A percentile compares a stretch with the other conserved stretches of the same genome.
Evolutionary conservation across 2,888 invertebrate species (phyloP).

Genomic region (Trichogramma evanescens): DNA sequence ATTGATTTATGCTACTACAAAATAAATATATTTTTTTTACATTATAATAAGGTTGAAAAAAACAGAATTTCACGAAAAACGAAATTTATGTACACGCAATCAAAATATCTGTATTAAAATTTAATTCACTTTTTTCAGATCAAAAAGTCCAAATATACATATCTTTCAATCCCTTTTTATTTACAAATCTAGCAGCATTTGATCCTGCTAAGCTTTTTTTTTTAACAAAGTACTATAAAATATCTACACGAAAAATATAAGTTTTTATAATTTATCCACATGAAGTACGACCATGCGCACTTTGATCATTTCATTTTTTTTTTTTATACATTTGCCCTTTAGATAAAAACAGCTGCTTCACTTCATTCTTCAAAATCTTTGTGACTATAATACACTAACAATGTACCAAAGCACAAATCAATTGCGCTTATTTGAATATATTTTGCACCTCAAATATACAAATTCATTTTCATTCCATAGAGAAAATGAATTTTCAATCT

Average conservation of each 20-base stretch:
- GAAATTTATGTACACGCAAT: slow-evolving; percentile 12
- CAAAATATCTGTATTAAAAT: slow-evolving; percentile 20
- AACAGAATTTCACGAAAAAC: neutral
- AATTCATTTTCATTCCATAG: too few relatives aligned
- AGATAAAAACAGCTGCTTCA: too few relatives aligned
- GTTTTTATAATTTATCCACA: slow-evolving; percentile 25
- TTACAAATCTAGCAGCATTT: slow-evolving; percentile 12
- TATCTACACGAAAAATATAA: slow-evolving; percentile 43
- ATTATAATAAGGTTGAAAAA: too few relatives aligned
- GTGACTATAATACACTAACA: too few relatives aligned
- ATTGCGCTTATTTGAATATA: too few relatives aligned
- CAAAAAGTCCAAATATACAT: slow-evolving; percentile 5
- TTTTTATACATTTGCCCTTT: neutral
- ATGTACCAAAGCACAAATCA: too few relatives aligned
- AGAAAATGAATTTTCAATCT: too few relatives aligned
- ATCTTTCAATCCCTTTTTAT: slow-evolving; percentile 16
- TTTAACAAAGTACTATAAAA: slow-evolving; percentile 42
- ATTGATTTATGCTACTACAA: too few relatives aligned
- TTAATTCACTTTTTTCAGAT: slow-evolving; percentile 17
- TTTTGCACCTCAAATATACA: too few relatives aligned
- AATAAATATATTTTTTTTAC: too few relatives aligned
- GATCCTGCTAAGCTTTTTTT: slow-evolving; percentile 9
- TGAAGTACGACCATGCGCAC: slow-evolving; percentile 8
- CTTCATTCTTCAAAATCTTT: too few relatives aligned
- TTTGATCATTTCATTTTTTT: slow-evolving; percentile 9